A percentile compares a stretch with the other conserved stretches of the same genome.
These are phyloP conservation scores for Drosophila ercepeae DNA, from an alignment of 1,140 invertebrate genomes.

Conservation along the genomic window DNA sequence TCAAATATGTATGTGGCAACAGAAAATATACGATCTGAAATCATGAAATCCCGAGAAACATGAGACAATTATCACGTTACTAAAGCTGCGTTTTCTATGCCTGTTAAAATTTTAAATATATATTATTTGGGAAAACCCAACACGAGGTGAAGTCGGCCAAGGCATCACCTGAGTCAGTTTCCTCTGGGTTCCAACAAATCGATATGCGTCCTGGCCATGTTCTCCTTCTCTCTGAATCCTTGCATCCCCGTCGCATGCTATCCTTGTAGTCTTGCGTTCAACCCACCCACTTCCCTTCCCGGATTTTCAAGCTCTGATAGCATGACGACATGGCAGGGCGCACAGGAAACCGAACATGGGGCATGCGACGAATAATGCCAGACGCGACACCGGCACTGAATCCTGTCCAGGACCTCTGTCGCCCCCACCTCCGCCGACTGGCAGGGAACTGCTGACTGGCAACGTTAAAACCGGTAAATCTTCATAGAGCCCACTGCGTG, in stretches of 20 bases:
- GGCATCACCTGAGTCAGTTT: slow-evolving; percentile 25
- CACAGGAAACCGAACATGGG: slow-evolving; percentile 69
- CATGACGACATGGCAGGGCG: slow-evolving; percentile 73
- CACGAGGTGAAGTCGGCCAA: slow-evolving; percentile 50
- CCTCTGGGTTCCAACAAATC: slow-evolving; percentile 50
- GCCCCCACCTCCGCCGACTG: slow-evolving; percentile 16
- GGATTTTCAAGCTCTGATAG: slow-evolving; percentile 45
- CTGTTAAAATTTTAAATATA: neutral
- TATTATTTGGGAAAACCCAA: slow-evolving; percentile 47
- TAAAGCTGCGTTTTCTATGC: slow-evolving; percentile 28
- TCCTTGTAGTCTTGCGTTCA: neutral
- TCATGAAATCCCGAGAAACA: slow-evolving; percentile 45
- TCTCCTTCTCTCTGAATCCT: slow-evolving; percentile 7
- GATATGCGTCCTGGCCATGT: slow-evolving; percentile 39
- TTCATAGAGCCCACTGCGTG: slow-evolving; percentile 76
- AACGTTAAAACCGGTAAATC: slow-evolving; percentile 81
- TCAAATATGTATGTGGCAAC: slow-evolving; percentile 58
- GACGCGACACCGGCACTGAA: slow-evolving; percentile 68
- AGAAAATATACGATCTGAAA: slow-evolving; percentile 60
- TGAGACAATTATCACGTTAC: slow-evolving; percentile 56
- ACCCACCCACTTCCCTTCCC: slow-evolving; percentile 4
- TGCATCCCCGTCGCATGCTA: slow-evolving; percentile 1
- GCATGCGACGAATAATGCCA: slow-evolving; percentile 70
- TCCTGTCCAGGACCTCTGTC: slow-evolving; percentile 25
- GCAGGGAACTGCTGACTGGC: slow-evolving; percentile 73